Conservation (phyloP, 2,113 vertebrate species). For the Phodopus roborovskii region DNA sequence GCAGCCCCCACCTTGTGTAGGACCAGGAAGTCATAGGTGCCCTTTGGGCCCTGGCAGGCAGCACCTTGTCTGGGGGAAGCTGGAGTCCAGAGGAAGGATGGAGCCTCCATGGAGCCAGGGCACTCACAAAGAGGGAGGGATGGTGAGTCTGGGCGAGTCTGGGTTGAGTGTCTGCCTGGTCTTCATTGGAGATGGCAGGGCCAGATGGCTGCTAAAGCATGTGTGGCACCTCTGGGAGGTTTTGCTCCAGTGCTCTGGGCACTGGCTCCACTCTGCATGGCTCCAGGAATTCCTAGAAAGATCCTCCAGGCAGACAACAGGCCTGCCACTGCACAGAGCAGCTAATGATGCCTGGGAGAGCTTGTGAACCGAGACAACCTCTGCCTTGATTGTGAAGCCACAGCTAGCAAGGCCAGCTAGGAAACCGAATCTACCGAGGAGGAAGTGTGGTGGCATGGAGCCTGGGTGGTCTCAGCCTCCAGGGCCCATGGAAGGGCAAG, state of each 20-base stretch:
- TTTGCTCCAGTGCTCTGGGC: not conserved
- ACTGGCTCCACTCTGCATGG: not conserved
- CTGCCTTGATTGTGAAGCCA: not conserved
- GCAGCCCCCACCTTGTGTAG: not conserved
- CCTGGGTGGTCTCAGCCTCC: not conserved
- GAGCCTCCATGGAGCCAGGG: not conserved
- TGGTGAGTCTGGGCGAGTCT: not conserved
- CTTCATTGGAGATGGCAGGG: not conserved
- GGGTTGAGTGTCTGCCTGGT: not conserved
- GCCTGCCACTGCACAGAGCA: accelerated
- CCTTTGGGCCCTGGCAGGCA: not conserved
- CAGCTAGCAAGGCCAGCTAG: not conserved
- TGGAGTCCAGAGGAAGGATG: not conserved
- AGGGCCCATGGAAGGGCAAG: accelerated
- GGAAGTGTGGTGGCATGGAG: too few species aligned
- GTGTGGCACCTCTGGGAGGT: not conserved
- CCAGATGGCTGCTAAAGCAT: not conserved
- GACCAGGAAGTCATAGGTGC: not conserved
- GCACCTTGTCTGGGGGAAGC: not conserved
- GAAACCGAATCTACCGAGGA: not conserved
- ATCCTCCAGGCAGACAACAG: accelerated
- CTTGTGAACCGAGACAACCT: not conserved
- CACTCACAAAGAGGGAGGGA: not conserved
- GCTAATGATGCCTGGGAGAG: accelerated
- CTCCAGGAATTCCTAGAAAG: not conserved